Base-by-base conservation (phyloP, 2,113 vertebrate species). In the Pelobates fuscus region DNA sequence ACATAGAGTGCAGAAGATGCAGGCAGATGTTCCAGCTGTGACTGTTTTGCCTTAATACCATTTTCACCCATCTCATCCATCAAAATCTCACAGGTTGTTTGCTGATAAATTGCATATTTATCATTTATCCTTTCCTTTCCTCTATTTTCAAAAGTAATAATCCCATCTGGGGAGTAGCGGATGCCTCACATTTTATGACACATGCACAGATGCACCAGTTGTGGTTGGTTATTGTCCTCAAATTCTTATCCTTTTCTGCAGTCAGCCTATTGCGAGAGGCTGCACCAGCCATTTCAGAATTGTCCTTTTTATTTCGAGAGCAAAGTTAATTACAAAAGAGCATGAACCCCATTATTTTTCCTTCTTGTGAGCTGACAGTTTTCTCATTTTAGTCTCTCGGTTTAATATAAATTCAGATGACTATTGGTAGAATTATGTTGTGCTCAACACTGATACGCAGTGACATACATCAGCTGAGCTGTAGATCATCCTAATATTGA, bases 261-360 rank as follows among this genome's bases (percentile, higher is more conserved):
- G 60, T 18, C 32, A 21, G 10, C 1, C 27, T 57, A 32, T 18
- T 65, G 30, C 8, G 26, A n/a, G 5, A 10, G 32, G 32, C 32
- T 37, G 10, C 5, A 37, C 5, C 30, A 12, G 57, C 21, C 59
- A 44, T 64, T 57, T 49, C 8, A 52, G 17, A 52, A 68, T 61
- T 61, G 55, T 67, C 57, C 32, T 52, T 68, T 25, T 67, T 21
- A 23, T 27, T 46, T 21, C 37, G 8, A 68, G 26, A 67, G 26
- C 41, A 52, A 41, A 60, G 57, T 60, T 77, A 77, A 77, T 77
- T 77, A 77, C 26, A 68, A 43, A 32, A 61, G 65, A 77, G 46
- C 63, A 54, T 27, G 43, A 67, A 37, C 64, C 73, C 64, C 41
- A 67, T 76, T 76, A 76, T 67, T 76, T 75, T 76, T 61, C 18